Evolutionary conservation across 2,113 vertebrate genomes (phyloP).

Genomic region (Balaenoptera acutorostrata): DNA sequence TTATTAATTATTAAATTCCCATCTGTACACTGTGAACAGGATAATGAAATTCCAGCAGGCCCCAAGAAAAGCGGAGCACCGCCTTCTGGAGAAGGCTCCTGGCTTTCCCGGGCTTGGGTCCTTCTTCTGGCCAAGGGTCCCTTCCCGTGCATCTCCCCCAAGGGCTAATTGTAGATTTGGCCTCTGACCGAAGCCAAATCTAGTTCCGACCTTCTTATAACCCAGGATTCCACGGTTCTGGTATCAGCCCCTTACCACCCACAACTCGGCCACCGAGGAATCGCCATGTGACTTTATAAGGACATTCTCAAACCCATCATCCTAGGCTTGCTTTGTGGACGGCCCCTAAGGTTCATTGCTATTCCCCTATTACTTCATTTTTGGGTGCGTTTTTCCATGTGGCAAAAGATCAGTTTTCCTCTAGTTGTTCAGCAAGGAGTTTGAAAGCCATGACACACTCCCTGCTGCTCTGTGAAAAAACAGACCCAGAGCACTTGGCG

Average conservation of each 20-base stretch:
- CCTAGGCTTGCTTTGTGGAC: slow-evolving; percentile 24
- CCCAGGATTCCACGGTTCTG: slow-evolving; percentile 34
- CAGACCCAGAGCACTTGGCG: neutral
- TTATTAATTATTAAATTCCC: slow-evolving; percentile 76
- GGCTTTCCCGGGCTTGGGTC: neutral
- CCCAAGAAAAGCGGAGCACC: neutral
- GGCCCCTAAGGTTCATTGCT: slow-evolving; percentile 40
- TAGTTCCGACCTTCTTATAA: slow-evolving; percentile 39
- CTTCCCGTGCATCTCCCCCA: neutral
- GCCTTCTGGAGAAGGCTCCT: neutral
- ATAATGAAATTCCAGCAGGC: slow-evolving; percentile 57
- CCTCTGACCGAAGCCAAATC: neutral
- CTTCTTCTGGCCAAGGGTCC: neutral
- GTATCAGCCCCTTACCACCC: slow-evolving; percentile 50
- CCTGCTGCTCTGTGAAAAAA: neutral
- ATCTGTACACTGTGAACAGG: slow-evolving; percentile 46
- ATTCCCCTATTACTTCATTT: slow-evolving; percentile 61
- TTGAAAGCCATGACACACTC: neutral
- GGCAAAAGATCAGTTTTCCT: slow-evolving; percentile 44
- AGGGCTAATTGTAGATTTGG: slow-evolving; percentile 26
- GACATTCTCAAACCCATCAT: slow-evolving; percentile 51
- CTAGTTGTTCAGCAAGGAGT: neutral
- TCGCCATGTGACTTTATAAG: slow-evolving; percentile 63
- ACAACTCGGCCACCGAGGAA: slow-evolving; percentile 11
- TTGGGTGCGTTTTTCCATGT: slow-evolving; percentile 21